Percentiles rank a stretch among this genome's conserved stretches.
Conservation (phyloP, 2,113 vertebrate species). For the Ailuropoda melanoleuca region DNA sequence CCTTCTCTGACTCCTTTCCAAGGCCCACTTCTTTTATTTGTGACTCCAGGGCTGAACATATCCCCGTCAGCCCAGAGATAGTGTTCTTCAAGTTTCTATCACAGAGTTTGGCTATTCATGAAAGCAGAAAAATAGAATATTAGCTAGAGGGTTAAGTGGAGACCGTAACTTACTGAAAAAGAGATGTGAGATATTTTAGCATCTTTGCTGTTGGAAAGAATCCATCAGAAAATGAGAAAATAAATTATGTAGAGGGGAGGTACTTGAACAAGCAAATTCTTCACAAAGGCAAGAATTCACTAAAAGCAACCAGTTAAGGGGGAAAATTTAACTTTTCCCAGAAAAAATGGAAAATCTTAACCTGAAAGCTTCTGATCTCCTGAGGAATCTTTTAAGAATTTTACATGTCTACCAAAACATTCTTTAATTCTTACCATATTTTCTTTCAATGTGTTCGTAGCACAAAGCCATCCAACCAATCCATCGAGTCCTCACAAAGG, state of each 20-base stretch:
- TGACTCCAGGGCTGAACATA: background rate
- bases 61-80: background rate
- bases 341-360: background rate
- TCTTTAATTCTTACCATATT: background rate
- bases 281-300: background rate
- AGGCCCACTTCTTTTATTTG: background rate
- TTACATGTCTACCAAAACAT: background rate
- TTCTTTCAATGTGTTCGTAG: conserved; percentile 25
- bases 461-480: background rate
- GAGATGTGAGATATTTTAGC: background rate
- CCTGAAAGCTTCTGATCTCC: background rate
- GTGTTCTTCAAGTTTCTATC: background rate
- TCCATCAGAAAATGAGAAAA: background rate
- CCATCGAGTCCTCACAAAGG: background rate
- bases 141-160: background rate
- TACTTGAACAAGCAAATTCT: background rate
- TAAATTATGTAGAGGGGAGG: background rate
- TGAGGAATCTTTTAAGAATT: background rate
- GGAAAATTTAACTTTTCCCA: background rate
- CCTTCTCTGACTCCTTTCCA: background rate
- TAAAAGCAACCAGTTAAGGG: background rate
- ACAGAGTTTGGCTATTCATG: background rate
- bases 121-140: conserved; percentile 20
- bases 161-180: background rate
- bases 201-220: background rate